Base-by-base conservation (phyloP, 2,888 invertebrate genomes). In the Sinopyrophorus schimmeli region DNA sequence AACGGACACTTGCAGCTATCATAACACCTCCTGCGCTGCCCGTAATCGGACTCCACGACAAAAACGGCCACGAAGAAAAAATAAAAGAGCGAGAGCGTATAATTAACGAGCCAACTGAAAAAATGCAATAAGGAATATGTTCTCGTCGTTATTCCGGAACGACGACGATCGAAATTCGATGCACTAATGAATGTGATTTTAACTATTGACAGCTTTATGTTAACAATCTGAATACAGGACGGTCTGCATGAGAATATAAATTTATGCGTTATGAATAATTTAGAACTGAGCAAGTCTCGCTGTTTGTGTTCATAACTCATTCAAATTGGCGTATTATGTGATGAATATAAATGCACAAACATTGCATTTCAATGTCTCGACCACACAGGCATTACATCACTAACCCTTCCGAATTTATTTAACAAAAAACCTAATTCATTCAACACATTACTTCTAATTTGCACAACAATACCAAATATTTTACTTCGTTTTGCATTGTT, bases 191-290 rank as follows among this genome's bases (percentile, higher is more conserved):
- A 69, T 67, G 67, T 66, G 62, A 67, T 63, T 65, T 67, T 68
- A 68, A 67, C 61, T 62, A 67, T 65, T 66, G 68, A 68, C 69
- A 68, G 68, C 59, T 69, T 69, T 69, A 69, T 68, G 68, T 66
- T 67, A 66, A 67, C 67, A 67, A 68, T 68, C 68, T 65, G 64
- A 62, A 68, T 63, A 65, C 62, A 62, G 66, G 63, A 64, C 63
- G 58, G 60, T 60, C 60, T 56, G 59, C 63, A 63, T 66, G 63
- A 65, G 64, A 66, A 68, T 65, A 64, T 64, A 63, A 66, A 69
- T 68, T 69, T 68, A 69, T 69, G 68, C 64, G 62, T 67, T 69
- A 67, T 67, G 68, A 69, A 69, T 69, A 68, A 69, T 67, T 69
- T 67, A 62, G 61, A 62, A 61, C 59, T 52, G 62, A 60, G 61